These are phyloP conservation scores for Parelbella ahira DNA, from an alignment of 2,888 invertebrate genomes.

Conservation along the genomic window DNA sequence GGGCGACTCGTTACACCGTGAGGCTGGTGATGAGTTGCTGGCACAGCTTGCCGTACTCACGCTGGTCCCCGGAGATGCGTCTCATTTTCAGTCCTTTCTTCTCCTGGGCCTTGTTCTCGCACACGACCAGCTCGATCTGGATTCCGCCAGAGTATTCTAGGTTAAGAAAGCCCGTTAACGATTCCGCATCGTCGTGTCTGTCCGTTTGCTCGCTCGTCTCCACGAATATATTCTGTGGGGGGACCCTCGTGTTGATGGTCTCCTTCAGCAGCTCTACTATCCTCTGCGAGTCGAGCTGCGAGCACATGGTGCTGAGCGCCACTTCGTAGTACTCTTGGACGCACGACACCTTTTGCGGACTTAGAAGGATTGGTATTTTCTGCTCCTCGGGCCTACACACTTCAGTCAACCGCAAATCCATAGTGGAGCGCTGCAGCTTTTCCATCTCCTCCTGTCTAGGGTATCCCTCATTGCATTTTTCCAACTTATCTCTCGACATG, in stretches of 20 bases:
- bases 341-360: constrained; percentile 64
- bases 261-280: constrained; percentile 90
- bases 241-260: constrained; percentile 88
- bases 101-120: constrained; percentile 85
- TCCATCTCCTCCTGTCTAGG: constrained; percentile 56
- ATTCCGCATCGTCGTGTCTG: constrained; percentile 45
- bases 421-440: constrained; percentile 64
- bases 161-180: constrained; percentile 79
- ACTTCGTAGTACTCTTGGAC: constrained; percentile 83
- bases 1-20: constrained; percentile 86
- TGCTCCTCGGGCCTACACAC: constrained; percentile 56
- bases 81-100: constrained; percentile 91
- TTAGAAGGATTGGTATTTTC: constrained; percentile 61
- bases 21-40: constrained; percentile 93
- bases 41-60: constrained; percentile 92
- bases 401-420: constrained; percentile 66
- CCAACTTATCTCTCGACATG: constrained; percentile 61
- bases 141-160: constrained; percentile 91
- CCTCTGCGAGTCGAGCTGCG: constrained; percentile 87
- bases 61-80: constrained; percentile 92
- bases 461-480: constrained; percentile 55
- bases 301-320: constrained; percentile 88
- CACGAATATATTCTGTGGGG: constrained; percentile 81
- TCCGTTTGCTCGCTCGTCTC: constrained; percentile 61
- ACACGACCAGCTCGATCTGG: constrained; percentile 91